A percentile compares a stretch with the other conserved stretches of the same genome.
Conservation (phyloP, 2,888 invertebrate species). For the Hypolimnas misippus region DNA sequence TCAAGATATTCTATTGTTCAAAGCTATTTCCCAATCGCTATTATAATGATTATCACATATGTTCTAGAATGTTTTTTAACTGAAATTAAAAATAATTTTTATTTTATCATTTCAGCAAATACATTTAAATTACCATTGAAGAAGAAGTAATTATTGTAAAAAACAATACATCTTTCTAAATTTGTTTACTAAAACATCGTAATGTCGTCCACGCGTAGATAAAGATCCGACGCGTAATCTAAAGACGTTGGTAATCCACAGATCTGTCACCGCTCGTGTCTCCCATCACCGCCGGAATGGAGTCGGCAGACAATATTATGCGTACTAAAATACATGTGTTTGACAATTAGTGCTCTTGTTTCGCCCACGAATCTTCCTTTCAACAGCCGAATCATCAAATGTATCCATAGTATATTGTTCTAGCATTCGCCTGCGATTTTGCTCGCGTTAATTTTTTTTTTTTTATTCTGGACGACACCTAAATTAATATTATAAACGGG, state of each 20-base stretch:
- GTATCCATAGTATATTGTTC: no score
- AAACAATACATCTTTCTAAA: neutral
- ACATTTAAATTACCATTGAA: no score
- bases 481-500: no score
- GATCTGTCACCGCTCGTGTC: conserved; percentile 67
- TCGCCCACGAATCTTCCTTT: conserved; percentile 21
- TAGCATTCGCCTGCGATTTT: no score
- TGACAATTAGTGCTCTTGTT: conserved; percentile 71
- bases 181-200: neutral
- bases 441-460: no score
- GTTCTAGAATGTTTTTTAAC: neutral
- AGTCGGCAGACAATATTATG: conserved; percentile 61
- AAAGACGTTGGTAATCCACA: conserved; percentile 48
- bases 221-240: conserved; percentile 15
- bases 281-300: conserved; percentile 52
- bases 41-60: neutral
- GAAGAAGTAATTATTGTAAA: neutral
- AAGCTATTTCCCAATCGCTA: no score
- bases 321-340: conserved; percentile 79
- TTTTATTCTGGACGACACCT: no score
- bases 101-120: no score
- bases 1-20: no score
- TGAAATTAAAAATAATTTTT: no score
- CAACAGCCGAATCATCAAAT: conserved; percentile 1
- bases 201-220: conserved; percentile 11